These are phyloP conservation scores for Bagarius yarrelli DNA, from an alignment of 2,113 vertebrate genomes.

Conservation along the genomic window DNA sequence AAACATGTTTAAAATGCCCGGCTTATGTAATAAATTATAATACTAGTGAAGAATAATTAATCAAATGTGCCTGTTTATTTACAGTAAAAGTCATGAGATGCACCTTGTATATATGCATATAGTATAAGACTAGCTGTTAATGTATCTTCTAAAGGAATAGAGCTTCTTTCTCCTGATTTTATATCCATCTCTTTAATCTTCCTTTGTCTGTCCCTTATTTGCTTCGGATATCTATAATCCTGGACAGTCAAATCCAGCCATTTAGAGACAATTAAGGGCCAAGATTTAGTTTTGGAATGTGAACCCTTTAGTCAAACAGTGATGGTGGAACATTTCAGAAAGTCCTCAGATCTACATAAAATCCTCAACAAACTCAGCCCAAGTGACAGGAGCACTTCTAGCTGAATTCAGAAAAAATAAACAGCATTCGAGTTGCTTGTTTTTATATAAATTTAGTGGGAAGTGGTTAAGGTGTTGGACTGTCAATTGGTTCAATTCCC, in stretches of 20 bases:
- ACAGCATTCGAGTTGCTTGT: neutral
- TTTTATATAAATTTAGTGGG: neutral
- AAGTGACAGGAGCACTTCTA: neutral
- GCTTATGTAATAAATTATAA: neutral
- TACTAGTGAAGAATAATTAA: neutral
- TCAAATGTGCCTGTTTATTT: neutral
- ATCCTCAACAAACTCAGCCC: neutral
- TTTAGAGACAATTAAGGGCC: conserved; percentile 32
- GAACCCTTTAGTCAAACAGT: conserved; percentile 11
- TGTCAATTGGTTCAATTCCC: no score
- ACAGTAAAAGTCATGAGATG: no score
- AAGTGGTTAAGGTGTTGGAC: no score
- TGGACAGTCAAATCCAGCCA: conserved; percentile 37
- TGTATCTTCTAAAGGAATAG: neutral
- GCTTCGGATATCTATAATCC: conserved; percentile 5
- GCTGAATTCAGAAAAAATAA: neutral
- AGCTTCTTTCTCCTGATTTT: neutral
- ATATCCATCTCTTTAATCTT: neutral
- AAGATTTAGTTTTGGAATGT: conserved; percentile 16
- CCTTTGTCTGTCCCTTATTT: neutral
- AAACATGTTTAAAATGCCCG: neutral
- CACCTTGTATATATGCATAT: neutral
- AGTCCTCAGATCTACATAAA: neutral
- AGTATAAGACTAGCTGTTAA: neutral
- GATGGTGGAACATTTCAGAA: neutral